phyloP scores from a whole-genome alignment of 2,797 vertebrate species.

The Platalea minor region DNA sequence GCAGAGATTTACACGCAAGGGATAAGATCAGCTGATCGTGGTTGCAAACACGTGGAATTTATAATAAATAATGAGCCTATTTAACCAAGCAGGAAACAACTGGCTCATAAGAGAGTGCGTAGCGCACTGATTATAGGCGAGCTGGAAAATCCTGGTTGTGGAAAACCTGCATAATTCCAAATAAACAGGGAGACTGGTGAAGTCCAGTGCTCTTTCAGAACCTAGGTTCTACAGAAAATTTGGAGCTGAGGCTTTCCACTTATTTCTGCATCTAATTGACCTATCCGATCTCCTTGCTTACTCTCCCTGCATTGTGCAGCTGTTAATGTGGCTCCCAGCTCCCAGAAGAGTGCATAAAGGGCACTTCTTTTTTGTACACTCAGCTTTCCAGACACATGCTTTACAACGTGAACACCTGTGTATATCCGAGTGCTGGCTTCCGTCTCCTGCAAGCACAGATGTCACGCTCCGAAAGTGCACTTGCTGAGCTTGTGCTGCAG shows the following conservation, averaged over 20 bases:
- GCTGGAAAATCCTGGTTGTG: background rate
- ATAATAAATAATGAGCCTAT: background rate
- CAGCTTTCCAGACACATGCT: constrained; percentile 16
- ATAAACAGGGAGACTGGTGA: background rate
- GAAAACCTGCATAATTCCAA: background rate
- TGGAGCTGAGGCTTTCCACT: background rate
- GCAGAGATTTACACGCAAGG: background rate
- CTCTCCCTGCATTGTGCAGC: background rate
- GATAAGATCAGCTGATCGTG: background rate
- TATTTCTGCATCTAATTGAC: constrained; percentile 25
- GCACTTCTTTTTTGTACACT: background rate
- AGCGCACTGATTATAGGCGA: background rate
- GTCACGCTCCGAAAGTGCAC: background rate
- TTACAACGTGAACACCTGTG: constrained; percentile 1
- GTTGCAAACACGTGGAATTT: background rate
- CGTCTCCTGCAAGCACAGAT: constrained; percentile 2
- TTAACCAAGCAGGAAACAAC: background rate
- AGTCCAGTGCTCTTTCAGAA: background rate
- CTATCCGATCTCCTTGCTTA: constrained; percentile 1
- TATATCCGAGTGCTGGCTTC: background rate
- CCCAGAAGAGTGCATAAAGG: constrained; percentile 4
- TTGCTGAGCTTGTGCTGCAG: background rate
- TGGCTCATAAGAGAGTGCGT: background rate
- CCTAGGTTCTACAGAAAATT: background rate
- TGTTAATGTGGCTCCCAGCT: constrained; percentile 9